Evolutionary conservation across 1,140 invertebrate species (phyloP).

Genomic region (Hyposmocoma kahamanoa): DNA sequence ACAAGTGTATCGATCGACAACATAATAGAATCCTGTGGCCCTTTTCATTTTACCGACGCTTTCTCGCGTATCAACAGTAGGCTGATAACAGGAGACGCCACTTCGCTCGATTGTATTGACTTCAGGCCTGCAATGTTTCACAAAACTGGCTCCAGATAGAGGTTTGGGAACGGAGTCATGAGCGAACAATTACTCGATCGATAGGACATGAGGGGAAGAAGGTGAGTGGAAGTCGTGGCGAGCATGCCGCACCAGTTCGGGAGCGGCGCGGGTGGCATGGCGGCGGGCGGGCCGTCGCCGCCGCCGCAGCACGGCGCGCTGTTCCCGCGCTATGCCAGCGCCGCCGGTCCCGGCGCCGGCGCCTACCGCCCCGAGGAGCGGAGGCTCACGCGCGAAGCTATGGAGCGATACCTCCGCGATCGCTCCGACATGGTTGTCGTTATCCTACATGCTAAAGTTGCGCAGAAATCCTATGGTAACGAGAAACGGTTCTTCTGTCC

Average conservation of each 20-base stretch:
- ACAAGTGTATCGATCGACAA: constrained; percentile 55
- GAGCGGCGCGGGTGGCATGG: constrained; percentile 77
- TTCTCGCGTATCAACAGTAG: constrained; percentile 4
- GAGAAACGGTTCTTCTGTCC: constrained; percentile 99
- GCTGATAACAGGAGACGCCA: constrained; percentile 29
- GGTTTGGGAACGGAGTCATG: constrained; percentile 17
- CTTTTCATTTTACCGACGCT: constrained; percentile 9
- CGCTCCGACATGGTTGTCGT: constrained; percentile 97
- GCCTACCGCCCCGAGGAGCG: constrained; percentile 87
- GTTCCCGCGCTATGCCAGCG: constrained; percentile 65
- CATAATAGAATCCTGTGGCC: constrained; percentile 12
- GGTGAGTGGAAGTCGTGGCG: constrained; percentile 31
- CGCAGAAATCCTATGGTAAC: constrained; percentile 99
- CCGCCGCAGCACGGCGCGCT: constrained; percentile 66
- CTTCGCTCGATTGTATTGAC: constrained; percentile 9
- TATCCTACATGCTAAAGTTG: constrained; percentile 98
- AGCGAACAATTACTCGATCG: constrained; percentile 12
- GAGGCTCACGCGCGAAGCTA: constrained; percentile 92
- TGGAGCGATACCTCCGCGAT: constrained; percentile 96
- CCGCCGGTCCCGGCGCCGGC: constrained; percentile 73
- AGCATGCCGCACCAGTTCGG: constrained; percentile 87
- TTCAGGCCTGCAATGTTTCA: background rate
- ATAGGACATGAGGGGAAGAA: constrained; percentile 29
- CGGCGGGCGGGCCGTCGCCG: constrained; percentile 77
- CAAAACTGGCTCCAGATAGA: constrained; percentile 16